Evolutionary conservation across 2,113 vertebrate species (phyloP), one percentile per base, ranked within the genome.

Genomic region (Ptychochromis oligacanthus): DNA sequence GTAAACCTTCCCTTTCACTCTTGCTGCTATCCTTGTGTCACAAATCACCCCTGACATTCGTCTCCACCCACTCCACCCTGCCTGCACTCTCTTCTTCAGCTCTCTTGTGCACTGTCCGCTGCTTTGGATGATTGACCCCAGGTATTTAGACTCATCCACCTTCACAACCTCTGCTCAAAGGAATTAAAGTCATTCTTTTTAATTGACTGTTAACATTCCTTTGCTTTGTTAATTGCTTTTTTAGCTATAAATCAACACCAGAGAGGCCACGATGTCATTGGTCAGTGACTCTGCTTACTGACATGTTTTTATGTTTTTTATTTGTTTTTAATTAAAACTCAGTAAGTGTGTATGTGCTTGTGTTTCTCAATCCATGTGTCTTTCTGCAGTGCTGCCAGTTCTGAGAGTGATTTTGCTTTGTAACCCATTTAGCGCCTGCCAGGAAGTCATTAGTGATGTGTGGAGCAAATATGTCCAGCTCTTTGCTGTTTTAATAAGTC

Each of bases 401-500:
- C 46, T 52, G 46, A 46, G 46, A 54, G 26, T 28, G 40, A 67
- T 26, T 67, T 67, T 67, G 3, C 38, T 72, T 54, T 72, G 10
- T 36, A 43, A 36, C 59, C 22, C 58, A 62, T 80, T 62, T 24
- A 43, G 58, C 13, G 18, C 49, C 67, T 54, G 67, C 26, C 26
- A 49, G 59, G 26, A 82, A 34, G 60, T 56, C 38, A 70, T 61
- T 82, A 64, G 28, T 43, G 55, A 67, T 54, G 43, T 80, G 52
- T 64, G n/a, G 57, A 59, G 58, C 38, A 79, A 61, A 67, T 60
- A 46, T n/a, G 67, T 74, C 20, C 34, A 65, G 28, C 28, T 81
- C 55, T 77, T 75, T 75, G 80, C 55, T 40, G 52, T 76, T 80
- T 86, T 75, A 91, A 87, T 87, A 75, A 86, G 56, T 40, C 40